phyloP scores from a whole-genome alignment of 2,113 vertebrate species.

The Pygoscelis adeliae region DNA sequence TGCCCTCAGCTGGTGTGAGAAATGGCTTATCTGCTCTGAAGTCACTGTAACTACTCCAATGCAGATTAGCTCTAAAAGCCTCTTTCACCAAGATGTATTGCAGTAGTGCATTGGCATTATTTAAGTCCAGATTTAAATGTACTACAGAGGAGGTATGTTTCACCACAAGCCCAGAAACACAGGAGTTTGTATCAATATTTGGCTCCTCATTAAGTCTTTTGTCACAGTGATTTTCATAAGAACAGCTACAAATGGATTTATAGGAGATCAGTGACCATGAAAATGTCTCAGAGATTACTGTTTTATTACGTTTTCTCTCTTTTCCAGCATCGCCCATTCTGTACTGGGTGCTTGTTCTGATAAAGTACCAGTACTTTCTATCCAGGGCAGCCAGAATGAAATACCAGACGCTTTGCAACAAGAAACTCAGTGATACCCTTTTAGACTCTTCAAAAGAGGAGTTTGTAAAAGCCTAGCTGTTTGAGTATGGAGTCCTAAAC shows the following conservation, averaged over 20 bases:
- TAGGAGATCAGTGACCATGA: not conserved
- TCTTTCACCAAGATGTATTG: not conserved
- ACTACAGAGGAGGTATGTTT: not conserved
- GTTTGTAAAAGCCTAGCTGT: not conserved
- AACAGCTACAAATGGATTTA: not conserved
- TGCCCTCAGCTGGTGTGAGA: not conserved
- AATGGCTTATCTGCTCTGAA: not conserved
- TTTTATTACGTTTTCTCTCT: not conserved
- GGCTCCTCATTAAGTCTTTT: not conserved
- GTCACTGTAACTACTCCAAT: not conserved
- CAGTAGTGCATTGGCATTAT: not conserved
- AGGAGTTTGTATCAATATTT: not conserved
- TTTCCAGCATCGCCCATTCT: not conserved
- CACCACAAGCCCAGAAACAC: not conserved
- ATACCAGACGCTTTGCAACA: not conserved
- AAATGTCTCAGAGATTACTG: not conserved
- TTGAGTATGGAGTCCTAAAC: not conserved
- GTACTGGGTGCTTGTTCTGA: not conserved
- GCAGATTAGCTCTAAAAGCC: not conserved
- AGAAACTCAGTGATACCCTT: not conserved
- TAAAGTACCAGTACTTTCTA: not conserved
- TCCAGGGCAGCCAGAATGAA: not conserved
- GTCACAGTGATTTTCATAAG: not conserved
- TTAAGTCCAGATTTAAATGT: not conserved
- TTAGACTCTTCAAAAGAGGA: not conserved